These are phyloP conservation scores for Ariolimax columbianus DNA, from an alignment of 2,888 invertebrate species.

Conservation along the genomic window DNA sequence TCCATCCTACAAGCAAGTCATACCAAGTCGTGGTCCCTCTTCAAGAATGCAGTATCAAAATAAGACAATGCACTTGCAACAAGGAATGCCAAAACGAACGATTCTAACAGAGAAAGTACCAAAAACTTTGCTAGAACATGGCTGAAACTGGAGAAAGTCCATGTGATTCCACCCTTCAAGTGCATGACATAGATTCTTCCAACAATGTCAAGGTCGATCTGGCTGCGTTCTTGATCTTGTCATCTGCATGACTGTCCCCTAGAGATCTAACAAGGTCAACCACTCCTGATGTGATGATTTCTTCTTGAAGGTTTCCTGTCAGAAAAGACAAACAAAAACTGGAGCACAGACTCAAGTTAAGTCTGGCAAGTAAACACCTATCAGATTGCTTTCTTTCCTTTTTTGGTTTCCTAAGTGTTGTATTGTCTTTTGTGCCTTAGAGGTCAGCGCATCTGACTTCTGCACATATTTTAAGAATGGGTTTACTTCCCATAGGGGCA, in stretches of 20 bases:
- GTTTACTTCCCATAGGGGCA: too few relatives aligned
- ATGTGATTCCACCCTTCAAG: constrained; percentile 54
- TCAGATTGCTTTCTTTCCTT: too few relatives aligned
- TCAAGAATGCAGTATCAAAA: not conserved
- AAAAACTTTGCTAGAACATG: not conserved
- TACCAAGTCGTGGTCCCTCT: not conserved
- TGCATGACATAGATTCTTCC: constrained; percentile 63
- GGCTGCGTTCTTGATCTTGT: constrained; percentile 67
- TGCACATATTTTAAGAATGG: too few relatives aligned
- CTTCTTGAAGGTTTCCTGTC: constrained; percentile 68
- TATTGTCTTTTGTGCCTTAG: too few relatives aligned
- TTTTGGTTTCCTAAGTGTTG: too few relatives aligned
- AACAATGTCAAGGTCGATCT: constrained; percentile 61
- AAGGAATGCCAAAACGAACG: not conserved
- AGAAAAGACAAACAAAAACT: not conserved
- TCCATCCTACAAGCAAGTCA: not conserved
- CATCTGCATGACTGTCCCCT: constrained; percentile 62
- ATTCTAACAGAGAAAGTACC: not conserved
- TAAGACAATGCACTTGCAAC: not conserved
- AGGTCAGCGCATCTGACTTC: too few relatives aligned
- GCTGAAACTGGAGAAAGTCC: too few relatives aligned
- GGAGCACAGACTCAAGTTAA: not conserved
- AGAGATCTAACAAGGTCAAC: constrained; percentile 63
- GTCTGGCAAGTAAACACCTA: not conserved
- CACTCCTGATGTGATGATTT: constrained; percentile 66